phyloP scores from a whole-genome alignment of 2,113 vertebrate species.

The Bufo bufo region DNA sequence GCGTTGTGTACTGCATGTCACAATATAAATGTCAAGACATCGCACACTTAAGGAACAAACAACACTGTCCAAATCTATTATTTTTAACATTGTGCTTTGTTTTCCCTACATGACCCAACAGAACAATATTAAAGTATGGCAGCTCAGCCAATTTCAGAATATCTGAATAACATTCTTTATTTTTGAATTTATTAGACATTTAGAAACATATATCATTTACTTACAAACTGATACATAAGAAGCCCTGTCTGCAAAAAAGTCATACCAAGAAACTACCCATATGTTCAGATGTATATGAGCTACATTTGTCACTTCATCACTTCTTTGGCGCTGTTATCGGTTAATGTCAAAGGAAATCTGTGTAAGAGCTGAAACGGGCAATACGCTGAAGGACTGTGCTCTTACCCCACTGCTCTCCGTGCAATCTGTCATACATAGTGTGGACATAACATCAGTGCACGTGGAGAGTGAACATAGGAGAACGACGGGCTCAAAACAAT shows the following conservation, averaged over 20 bases:
- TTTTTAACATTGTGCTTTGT: not conserved
- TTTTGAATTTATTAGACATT: not conserved
- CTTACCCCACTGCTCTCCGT: no score
- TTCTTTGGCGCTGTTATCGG: no score
- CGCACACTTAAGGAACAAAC: not conserved
- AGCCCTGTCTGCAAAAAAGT: not conserved
- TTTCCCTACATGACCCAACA: not conserved
- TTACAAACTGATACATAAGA: not conserved
- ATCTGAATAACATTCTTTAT: not conserved
- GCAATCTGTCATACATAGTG: no score
- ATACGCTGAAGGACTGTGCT: not conserved
- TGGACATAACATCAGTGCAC: no score
- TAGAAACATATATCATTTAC: not conserved
- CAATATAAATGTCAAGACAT: not conserved
- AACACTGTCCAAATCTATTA: not conserved
- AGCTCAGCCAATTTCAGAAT: not conserved
- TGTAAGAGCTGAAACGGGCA: not conserved
- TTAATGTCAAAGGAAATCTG: not conserved
- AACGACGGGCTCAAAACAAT: no score
- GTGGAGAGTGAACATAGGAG: no score
- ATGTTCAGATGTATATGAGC: not conserved
- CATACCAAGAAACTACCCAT: not conserved
- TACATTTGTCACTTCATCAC: not conserved
- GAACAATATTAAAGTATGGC: not conserved
- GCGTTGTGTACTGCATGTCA: not conserved